Evolutionary conservation across 2,113 vertebrate genomes (phyloP).

Genomic region (Indicator maculatus): DNA sequence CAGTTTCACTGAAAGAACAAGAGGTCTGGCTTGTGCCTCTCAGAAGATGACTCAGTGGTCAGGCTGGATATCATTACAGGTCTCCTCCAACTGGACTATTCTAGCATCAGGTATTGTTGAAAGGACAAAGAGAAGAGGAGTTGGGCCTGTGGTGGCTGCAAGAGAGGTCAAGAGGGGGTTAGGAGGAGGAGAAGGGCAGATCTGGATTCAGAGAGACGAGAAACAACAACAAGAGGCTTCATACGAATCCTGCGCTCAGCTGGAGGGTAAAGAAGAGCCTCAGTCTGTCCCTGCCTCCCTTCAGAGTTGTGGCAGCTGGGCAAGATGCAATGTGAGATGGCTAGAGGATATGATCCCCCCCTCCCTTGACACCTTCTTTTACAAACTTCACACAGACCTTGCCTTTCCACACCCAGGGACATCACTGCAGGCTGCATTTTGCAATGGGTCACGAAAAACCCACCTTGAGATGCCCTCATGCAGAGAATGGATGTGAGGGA

Average conservation of each 20-base stretch:
- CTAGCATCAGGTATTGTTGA: neutral
- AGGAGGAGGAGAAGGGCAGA: neutral
- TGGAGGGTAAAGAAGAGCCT: neutral
- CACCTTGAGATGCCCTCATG: neutral
- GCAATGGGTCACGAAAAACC: neutral
- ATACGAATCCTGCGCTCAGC: neutral
- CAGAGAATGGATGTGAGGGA: neutral
- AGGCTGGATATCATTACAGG: no score
- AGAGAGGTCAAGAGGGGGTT: rapidly evolving
- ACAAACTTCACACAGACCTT: neutral
- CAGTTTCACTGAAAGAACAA: no score
- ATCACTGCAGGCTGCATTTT: neutral
- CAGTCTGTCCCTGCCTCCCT: neutral
- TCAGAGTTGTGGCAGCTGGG: neutral
- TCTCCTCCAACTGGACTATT: neutral
- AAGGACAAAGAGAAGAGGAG: neutral
- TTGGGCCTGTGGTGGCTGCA: rapidly evolving
- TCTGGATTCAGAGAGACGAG: neutral
- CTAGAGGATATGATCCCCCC: neutral
- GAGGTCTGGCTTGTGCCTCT: no score
- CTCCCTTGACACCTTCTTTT: neutral
- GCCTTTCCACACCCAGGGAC: neutral
- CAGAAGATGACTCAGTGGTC: no score
- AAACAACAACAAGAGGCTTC: neutral
- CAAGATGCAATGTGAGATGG: rapidly evolving